These are phyloP conservation scores for Limnephilus auricula DNA, from an alignment of 2,888 invertebrate species.

Conservation along the genomic window DNA sequence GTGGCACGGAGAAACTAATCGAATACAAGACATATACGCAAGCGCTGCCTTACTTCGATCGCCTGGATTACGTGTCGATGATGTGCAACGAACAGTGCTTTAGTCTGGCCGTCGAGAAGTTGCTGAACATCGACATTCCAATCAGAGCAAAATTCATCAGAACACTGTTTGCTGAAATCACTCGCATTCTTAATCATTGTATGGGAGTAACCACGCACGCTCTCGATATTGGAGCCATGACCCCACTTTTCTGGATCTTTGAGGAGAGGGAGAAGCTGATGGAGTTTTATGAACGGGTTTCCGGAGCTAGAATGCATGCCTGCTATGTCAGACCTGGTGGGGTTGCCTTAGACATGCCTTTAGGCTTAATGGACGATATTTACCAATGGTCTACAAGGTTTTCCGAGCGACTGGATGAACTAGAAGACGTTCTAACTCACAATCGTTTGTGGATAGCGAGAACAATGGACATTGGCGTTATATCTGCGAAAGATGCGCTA, in stretches of 20 bases:
- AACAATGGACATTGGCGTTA: slow-evolving; percentile 92
- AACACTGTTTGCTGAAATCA: slow-evolving; percentile 95
- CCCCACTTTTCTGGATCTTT: slow-evolving; percentile 99
- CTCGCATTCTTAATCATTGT: slow-evolving; percentile 96
- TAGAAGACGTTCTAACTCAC: slow-evolving; percentile 94
- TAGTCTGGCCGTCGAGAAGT: slow-evolving; percentile 96
- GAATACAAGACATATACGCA: slow-evolving; percentile 99
- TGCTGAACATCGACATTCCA: slow-evolving; percentile 95
- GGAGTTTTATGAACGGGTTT: slow-evolving; percentile 99
- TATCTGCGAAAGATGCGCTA: slow-evolving; percentile 94
- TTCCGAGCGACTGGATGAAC: slow-evolving; percentile 93
- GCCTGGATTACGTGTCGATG: slow-evolving; percentile 99
- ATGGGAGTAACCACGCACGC: slow-evolving; percentile 99
- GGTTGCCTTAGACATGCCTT: slow-evolving; percentile 94
- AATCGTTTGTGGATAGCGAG: slow-evolving; percentile 97
- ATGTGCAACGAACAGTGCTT: slow-evolving; percentile 99
- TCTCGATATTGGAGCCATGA: slow-evolving; percentile 96
- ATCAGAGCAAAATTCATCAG: slow-evolving; percentile 96
- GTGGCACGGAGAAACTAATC: slow-evolving; percentile 98
- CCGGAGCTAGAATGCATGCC: slow-evolving; percentile 99
- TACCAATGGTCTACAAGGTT: slow-evolving; percentile 94
- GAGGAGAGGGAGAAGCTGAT: slow-evolving; percentile 99
- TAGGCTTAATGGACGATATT: slow-evolving; percentile 98
- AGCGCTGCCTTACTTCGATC: slow-evolving; percentile 98
- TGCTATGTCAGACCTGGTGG: slow-evolving; percentile 98